Percentiles rank a stretch among this genome's conserved stretches.
phyloP scores from a whole-genome alignment of 2,113 vertebrate genomes.

The Verasper variegatus region DNA sequence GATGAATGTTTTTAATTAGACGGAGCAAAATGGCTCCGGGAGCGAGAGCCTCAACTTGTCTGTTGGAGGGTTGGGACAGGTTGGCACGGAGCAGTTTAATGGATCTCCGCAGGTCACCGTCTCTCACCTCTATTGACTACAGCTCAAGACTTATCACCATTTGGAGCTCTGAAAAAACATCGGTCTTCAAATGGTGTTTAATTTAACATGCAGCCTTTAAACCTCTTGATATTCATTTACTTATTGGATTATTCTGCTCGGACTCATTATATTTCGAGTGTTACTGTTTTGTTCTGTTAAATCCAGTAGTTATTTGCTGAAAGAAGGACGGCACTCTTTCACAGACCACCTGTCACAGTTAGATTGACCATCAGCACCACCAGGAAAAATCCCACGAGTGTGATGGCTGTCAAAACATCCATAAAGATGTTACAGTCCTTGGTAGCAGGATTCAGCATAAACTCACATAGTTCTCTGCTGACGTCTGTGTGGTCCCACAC shows the following conservation, averaged over 20 bases:
- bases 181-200: slow-evolving; percentile 2
- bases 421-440: too few species aligned
- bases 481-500: too few species aligned
- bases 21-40: slow-evolving; percentile 73
- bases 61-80: slow-evolving; percentile 27
- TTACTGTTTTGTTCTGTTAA: background rate
- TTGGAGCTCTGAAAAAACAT: slow-evolving; percentile 27
- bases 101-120: slow-evolving; percentile 46
- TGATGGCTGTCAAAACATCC: too few species aligned
- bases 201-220: slow-evolving; percentile 1
- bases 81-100: slow-evolving; percentile 43
- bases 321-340: too few species aligned
- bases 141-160: slow-evolving; percentile 30
- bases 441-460: too few species aligned
- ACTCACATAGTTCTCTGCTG: too few species aligned
- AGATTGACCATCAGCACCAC: too few species aligned
- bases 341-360: too few species aligned
- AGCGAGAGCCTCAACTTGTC: slow-evolving; percentile 29
- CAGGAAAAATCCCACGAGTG: too few species aligned
- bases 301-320: too few species aligned
- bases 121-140: slow-evolving; percentile 43
- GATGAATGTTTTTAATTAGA: slow-evolving; percentile 92
- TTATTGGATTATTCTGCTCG: background rate
- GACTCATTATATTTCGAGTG: background rate
- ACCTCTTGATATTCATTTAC: background rate